These are phyloP conservation scores for Unio pictorum DNA, from an alignment of 2,888 invertebrate species.

Conservation along the genomic window DNA sequence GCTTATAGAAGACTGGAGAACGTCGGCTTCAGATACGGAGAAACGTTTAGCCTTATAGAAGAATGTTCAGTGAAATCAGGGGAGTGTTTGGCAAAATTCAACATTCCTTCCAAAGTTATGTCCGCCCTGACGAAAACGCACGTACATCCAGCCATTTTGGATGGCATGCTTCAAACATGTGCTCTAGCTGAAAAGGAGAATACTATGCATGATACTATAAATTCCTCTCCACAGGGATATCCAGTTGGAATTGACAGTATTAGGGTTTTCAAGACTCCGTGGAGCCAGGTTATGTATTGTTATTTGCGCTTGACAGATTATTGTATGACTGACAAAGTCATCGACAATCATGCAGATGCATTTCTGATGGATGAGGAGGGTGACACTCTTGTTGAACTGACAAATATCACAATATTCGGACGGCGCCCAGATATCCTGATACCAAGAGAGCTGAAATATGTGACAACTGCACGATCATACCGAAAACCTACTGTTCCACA, in stretches of 20 bases:
- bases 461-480: not conserved
- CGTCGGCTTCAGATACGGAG: too few species aligned
- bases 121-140: not conserved
- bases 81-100: too few species aligned
- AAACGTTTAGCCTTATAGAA: too few species aligned
- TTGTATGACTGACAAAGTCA: not conserved
- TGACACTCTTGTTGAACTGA: not conserved
- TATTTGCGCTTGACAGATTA: not conserved
- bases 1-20: too few species aligned
- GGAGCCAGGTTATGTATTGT: not conserved
- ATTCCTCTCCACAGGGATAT: not conserved
- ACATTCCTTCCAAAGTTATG: not conserved
- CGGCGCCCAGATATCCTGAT: not conserved
- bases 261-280: not conserved
- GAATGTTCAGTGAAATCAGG: too few species aligned
- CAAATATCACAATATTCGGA: not conserved
- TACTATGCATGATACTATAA: not conserved
- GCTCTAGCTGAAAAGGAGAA: not conserved
- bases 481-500: not conserved
- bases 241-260: constrained; percentile 3
- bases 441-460: not conserved
- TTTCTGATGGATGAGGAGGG: not conserved
- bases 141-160: constrained; percentile 11
- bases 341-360: not conserved
- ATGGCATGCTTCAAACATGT: constrained; percentile 5